These are phyloP conservation scores for Hyposoter didymator DNA, from an alignment of 2,888 invertebrate genomes.

Conservation along the genomic window DNA sequence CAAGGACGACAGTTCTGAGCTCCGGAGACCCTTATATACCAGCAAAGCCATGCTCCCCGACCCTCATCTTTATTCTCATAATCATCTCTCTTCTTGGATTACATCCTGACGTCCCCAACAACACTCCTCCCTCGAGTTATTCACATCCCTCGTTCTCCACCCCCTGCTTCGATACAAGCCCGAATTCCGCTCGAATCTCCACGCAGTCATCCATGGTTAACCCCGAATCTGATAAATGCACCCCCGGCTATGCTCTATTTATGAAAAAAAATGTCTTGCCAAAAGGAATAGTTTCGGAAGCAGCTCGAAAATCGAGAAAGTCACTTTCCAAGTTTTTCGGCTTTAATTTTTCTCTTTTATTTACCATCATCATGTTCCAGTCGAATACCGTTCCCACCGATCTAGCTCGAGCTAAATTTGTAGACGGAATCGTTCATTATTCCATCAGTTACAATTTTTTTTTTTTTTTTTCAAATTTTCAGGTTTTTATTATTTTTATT, in stretches of 20 bases:
- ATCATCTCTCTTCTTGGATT: slow-evolving; percentile 38
- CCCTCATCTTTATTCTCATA: slow-evolving; percentile 32
- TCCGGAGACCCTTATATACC: neutral
- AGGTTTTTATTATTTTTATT: too few species aligned
- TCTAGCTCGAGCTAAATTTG: neutral
- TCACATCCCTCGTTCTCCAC: slow-evolving; percentile 29
- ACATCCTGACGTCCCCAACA: slow-evolving; percentile 18
- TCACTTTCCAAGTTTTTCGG: neutral
- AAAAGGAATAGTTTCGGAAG: neutral
- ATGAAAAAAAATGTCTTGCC: slow-evolving; percentile 1
- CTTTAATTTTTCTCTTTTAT: neutral
- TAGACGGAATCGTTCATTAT: neutral
- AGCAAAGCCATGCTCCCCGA: neutral
- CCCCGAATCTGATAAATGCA: slow-evolving; percentile 54
- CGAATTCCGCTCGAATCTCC: slow-evolving; percentile 61
- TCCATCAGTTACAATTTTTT: too few species aligned
- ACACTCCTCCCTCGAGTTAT: slow-evolving; percentile 13
- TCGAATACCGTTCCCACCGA: neutral
- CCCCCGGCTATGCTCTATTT: slow-evolving; percentile 32
- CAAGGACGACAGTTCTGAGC: neutral
- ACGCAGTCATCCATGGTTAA: slow-evolving; percentile 50
- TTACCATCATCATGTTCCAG: neutral
- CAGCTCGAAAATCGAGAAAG: neutral
- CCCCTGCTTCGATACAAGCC: slow-evolving; percentile 33
- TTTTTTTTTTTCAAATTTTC: neutral